A percentile compares a stretch with the other conserved stretches of the same genome.
These are phyloP conservation scores for Melolontha melolontha DNA, from an alignment of 2,888 invertebrate species.

Conservation along the genomic window DNA sequence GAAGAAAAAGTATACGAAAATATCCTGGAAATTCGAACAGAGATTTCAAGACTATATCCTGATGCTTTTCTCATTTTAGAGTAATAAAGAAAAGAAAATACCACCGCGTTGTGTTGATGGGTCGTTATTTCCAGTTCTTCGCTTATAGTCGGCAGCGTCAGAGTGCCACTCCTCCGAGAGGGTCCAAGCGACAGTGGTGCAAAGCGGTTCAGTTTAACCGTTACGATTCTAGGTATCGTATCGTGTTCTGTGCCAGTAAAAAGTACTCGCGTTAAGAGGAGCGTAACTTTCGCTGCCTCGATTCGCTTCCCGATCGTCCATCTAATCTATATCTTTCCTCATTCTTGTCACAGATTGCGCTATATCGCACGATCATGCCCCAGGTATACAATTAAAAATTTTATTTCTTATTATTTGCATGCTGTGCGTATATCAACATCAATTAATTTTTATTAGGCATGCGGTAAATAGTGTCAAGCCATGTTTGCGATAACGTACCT, in stretches of 20 bases:
- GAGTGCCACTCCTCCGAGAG: slow-evolving; percentile 31
- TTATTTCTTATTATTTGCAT: slow-evolving; percentile 24
- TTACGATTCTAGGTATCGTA: slow-evolving; percentile 29
- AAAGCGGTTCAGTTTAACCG: slow-evolving; percentile 32
- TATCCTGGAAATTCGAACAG: too few species aligned
- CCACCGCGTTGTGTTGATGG: neutral
- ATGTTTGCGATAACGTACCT: slow-evolving; percentile 4
- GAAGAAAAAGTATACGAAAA: too few species aligned
- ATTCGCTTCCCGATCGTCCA: slow-evolving; percentile 13
- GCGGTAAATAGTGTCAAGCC: neutral
- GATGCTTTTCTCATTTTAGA: too few species aligned
- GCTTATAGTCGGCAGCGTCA: slow-evolving; percentile 23
- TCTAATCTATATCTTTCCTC: slow-evolving; percentile 17
- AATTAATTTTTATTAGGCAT: neutral
- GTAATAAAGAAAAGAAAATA: neutral
- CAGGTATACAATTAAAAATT: slow-evolving; percentile 18
- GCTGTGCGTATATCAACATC: neutral
- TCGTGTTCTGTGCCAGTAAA: slow-evolving; percentile 29
- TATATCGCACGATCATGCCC: slow-evolving; percentile 24
- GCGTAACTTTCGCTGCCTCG: slow-evolving; percentile 27
- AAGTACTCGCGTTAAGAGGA: slow-evolving; percentile 30
- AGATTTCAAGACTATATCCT: too few species aligned
- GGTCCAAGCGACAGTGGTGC: slow-evolving; percentile 18
- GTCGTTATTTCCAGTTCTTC: slow-evolving; percentile 25
- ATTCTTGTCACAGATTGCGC: slow-evolving; percentile 6